Evolutionary conservation across 2,797 vertebrate species (phyloP).

Genomic region (Danio albolineatus): DNA sequence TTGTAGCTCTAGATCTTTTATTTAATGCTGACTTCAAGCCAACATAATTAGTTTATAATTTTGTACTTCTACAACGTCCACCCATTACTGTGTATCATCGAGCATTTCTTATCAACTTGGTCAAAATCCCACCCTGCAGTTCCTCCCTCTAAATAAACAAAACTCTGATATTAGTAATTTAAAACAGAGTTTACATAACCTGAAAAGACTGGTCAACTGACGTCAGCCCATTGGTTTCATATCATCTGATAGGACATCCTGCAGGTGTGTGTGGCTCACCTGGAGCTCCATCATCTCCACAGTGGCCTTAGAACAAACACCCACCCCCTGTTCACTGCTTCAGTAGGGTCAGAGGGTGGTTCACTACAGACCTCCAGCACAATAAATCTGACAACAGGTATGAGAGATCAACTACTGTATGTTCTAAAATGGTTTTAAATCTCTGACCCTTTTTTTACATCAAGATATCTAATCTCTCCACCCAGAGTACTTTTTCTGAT

Average conservation of each 20-base stretch:
- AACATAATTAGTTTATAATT: background rate
- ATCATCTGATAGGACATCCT: constrained; percentile 77
- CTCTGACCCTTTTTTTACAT: too few relatives aligned
- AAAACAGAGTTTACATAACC: background rate
- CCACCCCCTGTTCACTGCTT: constrained; percentile 17
- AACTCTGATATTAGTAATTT: constrained; percentile 12
- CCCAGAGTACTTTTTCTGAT: too few relatives aligned
- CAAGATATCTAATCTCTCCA: too few relatives aligned
- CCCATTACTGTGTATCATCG: constrained; percentile 6
- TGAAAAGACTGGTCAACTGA: constrained; percentile 46
- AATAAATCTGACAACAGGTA: constrained; percentile 37
- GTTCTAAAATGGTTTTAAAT: too few relatives aligned
- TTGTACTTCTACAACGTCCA: background rate
- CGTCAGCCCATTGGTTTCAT: constrained; percentile 60
- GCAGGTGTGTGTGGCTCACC: constrained; percentile 70
- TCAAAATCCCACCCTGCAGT: constrained; percentile 12
- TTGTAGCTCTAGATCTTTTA: too few relatives aligned
- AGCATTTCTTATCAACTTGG: background rate
- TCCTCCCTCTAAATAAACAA: constrained; percentile 23
- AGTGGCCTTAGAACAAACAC: background rate
- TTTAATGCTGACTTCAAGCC: background rate
- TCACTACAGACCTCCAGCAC: constrained; percentile 3
- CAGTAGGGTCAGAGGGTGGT: constrained; percentile 14
- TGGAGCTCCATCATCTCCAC: constrained; percentile 54
- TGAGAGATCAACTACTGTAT: background rate